These are phyloP conservation scores for Oreochromis niloticus DNA, from an alignment of 2,113 vertebrate genomes.

Conservation along the genomic window DNA sequence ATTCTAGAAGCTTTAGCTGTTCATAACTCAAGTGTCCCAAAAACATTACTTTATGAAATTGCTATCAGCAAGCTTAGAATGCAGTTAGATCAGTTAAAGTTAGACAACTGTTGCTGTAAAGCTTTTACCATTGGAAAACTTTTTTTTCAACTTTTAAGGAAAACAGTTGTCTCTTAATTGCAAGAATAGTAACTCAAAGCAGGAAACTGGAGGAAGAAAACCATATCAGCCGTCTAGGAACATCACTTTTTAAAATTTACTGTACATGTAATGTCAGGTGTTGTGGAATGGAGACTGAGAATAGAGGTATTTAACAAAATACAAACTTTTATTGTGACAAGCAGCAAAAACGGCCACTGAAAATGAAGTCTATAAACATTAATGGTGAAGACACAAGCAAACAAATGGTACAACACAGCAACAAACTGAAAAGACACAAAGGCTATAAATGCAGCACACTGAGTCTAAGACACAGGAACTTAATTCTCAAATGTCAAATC, in stretches of 20 bases:
- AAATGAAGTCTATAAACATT: not conserved
- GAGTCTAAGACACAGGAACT: not conserved
- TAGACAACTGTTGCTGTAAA: not conserved
- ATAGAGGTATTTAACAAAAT: not conserved
- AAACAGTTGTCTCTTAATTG: not conserved
- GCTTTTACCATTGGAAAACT: not conserved
- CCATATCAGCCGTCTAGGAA: not conserved
- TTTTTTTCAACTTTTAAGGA: not conserved
- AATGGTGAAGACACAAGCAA: not conserved
- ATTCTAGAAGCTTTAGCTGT: not conserved
- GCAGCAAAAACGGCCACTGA: not conserved
- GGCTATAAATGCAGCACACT: not conserved
- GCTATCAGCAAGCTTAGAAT: not conserved
- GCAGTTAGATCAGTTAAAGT: not conserved
- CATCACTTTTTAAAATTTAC: not conserved
- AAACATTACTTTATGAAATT: not conserved
- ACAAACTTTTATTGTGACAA: not conserved
- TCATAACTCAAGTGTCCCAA: not conserved
- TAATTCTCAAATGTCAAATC: not conserved
- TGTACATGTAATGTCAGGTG: not conserved
- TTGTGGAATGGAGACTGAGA: not conserved
- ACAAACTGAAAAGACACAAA: not conserved
- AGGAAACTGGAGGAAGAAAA: not conserved
- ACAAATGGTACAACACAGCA: not conserved
- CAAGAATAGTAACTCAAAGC: not conserved